These are phyloP conservation scores for Cromileptes altivelis DNA, from an alignment of 2,113 vertebrate genomes.

Conservation along the genomic window DNA sequence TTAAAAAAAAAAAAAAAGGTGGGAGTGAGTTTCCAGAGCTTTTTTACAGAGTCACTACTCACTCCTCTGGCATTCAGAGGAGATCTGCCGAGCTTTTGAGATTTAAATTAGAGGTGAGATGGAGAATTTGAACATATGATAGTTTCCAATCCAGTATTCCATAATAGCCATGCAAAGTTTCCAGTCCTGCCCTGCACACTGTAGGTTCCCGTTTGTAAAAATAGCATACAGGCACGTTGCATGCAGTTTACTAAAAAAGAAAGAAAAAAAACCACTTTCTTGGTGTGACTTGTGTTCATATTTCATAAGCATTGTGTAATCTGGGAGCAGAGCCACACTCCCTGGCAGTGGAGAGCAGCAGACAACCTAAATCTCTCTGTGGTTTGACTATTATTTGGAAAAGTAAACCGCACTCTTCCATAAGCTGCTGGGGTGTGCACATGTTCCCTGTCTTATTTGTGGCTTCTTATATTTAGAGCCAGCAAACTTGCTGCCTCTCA, in stretches of 20 bases:
- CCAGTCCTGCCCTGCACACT: constrained; percentile 46
- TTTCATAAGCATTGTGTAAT: constrained; percentile 72
- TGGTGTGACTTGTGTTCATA: constrained; percentile 63
- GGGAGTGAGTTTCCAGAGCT: constrained; percentile 76
- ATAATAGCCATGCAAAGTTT: constrained; percentile 53
- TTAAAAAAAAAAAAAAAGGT: constrained; percentile 65
- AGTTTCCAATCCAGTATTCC: constrained; percentile 59
- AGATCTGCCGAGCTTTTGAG: constrained; percentile 56
- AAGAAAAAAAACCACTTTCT: constrained; percentile 19
- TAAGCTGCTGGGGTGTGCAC: constrained; percentile 60
- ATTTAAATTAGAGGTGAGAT: constrained; percentile 75
- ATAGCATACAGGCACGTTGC: constrained; percentile 48
- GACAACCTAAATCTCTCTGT: constrained; percentile 69
- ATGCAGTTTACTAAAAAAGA: constrained; percentile 25
- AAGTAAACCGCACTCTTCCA: constrained; percentile 70
- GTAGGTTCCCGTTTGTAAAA: constrained; percentile 57
- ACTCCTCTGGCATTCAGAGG: constrained; percentile 59
- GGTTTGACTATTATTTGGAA: constrained; percentile 77
- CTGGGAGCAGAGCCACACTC: constrained; percentile 62
- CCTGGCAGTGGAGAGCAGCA: constrained; percentile 58
- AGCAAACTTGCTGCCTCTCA: constrained; percentile 48
- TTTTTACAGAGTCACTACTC: constrained; percentile 51
- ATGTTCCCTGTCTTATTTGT: constrained; percentile 69
- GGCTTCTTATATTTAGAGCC: constrained; percentile 57
- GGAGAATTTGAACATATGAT: constrained; percentile 62